Evolutionary conservation across 2,888 invertebrate species (phyloP).

Genomic region (Tenthredo notha): DNA sequence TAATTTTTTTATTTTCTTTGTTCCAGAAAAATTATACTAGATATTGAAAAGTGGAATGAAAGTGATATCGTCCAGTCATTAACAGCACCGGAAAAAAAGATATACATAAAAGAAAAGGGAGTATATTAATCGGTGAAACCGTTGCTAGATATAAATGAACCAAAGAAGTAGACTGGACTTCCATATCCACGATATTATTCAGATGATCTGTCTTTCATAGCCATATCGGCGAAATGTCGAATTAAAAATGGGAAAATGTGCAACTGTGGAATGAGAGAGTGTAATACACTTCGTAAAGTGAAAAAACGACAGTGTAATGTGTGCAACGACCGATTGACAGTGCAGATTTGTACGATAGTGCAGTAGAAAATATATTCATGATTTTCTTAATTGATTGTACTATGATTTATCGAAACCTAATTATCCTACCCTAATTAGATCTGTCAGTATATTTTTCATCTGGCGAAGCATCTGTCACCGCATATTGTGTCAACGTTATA

Average conservation of each 20-base stretch:
- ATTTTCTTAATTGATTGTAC: neutral
- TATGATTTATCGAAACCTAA: neutral
- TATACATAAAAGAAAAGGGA: neutral
- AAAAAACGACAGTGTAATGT: neutral
- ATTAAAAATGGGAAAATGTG: neutral
- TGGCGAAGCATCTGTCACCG: neutral
- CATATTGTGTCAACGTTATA: neutral
- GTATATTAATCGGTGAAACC: slow-evolving; percentile 4
- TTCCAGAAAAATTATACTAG: neutral
- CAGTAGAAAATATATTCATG: neutral
- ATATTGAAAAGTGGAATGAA: slow-evolving; percentile 12
- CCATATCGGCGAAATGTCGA: neutral
- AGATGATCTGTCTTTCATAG: neutral
- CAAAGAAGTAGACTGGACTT: neutral
- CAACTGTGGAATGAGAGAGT: neutral
- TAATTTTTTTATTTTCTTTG: neutral
- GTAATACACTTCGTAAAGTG: neutral
- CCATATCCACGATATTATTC: neutral
- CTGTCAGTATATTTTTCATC: neutral
- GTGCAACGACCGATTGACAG: neutral
- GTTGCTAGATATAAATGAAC: neutral
- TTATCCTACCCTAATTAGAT: neutral
- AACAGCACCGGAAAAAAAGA: neutral
- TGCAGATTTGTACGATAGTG: neutral
- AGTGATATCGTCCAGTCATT: neutral